Conservation (phyloP, 2,888 invertebrate genomes). For the Mamestra brassicae region DNA sequence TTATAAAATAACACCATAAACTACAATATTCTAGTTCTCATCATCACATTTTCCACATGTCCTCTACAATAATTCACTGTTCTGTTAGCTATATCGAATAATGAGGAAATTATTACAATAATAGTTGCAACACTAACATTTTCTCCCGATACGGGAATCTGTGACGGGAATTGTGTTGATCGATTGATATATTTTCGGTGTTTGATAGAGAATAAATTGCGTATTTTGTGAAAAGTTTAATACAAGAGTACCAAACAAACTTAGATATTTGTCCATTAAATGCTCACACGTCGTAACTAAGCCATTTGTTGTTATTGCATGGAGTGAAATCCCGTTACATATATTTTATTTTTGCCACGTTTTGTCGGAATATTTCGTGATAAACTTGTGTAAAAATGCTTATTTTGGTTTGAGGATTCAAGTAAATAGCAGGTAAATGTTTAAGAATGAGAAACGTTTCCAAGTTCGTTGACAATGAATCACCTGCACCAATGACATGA, state of each 20-base stretch:
- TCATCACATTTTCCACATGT: not conserved
- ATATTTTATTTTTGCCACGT: constrained; percentile 81
- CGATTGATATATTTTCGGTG: constrained; percentile 53
- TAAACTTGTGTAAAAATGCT: constrained; percentile 69
- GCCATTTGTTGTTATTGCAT: constrained; percentile 17
- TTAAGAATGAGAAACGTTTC: constrained; percentile 6
- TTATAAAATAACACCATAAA: too few species aligned
- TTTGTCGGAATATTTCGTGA: constrained; percentile 70
- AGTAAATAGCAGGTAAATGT: constrained; percentile 57
- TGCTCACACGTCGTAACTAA: constrained; percentile 1
- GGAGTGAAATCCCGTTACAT: constrained; percentile 64
- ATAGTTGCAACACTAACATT: constrained; percentile 46
- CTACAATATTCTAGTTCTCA: not conserved
- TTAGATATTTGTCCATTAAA: not conserved
- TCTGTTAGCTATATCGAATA: not conserved
- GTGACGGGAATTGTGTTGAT: constrained; percentile 49
- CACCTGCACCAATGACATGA: constrained; percentile 66
- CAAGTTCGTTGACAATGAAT: constrained; percentile 58
- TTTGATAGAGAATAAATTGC: constrained; percentile 8
- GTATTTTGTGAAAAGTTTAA: constrained; percentile 37
- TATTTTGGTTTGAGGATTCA: constrained; percentile 58
- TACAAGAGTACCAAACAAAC: constrained; percentile 1
- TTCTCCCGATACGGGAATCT: constrained; percentile 43
- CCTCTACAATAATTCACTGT: not conserved
- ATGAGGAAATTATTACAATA: not conserved